These are phyloP conservation scores for Pocillopora meandrina DNA, from an alignment of 92 coral and sea anemone species.

Conservation along the genomic window DNA sequence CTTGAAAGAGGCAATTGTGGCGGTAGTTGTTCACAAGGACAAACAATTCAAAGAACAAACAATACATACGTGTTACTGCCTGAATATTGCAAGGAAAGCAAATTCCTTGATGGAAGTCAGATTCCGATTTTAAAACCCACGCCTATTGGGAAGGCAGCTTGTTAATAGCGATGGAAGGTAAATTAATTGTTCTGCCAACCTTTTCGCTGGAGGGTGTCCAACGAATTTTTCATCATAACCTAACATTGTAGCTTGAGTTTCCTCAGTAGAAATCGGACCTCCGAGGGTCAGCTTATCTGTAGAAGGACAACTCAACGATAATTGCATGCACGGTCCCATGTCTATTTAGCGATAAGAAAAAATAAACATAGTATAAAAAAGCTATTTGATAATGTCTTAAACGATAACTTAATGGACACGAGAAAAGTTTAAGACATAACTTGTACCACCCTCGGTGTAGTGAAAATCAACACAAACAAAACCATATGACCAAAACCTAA, in stretches of 20 bases:
- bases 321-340: slow-evolving; percentile 78
- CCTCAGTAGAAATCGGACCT: slow-evolving; percentile 42
- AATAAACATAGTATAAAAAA: neutral
- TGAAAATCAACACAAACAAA: too few species aligned
- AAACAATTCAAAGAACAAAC: too few species aligned
- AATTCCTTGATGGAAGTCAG: neutral
- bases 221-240: slow-evolving; percentile 72
- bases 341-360: slow-evolving; percentile 60
- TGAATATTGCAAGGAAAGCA: too few species aligned
- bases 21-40: too few species aligned
- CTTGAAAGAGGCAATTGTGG: too few species aligned
- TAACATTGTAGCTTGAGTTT: slow-evolving; percentile 75
- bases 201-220: slow-evolving; percentile 59
- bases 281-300: slow-evolving; percentile 61
- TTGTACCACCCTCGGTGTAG: too few species aligned
- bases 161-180: slow-evolving; percentile 80
- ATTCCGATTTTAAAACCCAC: slow-evolving; percentile 78
- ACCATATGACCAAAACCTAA: too few species aligned
- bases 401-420: neutral
- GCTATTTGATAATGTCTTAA: neutral
- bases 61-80: too few species aligned
- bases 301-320: slow-evolving; percentile 81
- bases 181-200: slow-evolving; percentile 70
- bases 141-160: slow-evolving; percentile 88
- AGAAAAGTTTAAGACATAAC: too few species aligned